Base-by-base conservation (phyloP, 1,140 invertebrate genomes). In the Lycorma delicatula region DNA sequence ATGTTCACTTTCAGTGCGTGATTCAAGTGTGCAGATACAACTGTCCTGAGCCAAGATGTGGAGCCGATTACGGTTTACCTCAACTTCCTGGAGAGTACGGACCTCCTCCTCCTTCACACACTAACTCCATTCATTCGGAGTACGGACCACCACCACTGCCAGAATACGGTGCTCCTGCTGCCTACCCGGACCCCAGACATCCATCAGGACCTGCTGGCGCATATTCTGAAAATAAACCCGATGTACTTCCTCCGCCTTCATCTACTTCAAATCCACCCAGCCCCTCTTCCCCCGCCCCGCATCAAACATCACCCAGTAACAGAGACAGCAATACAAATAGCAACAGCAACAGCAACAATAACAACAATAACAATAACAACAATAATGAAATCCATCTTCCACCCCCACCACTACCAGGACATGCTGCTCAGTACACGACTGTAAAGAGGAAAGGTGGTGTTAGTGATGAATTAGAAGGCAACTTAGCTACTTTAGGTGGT, bases 1-100 rank as follows among this genome's bases (percentile, higher is more conserved):
- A 95, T 68, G 91, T 96, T 1, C 92, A 94, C 78, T 96, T 96
- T 85, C 93, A 96, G 71, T 95, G 92, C 69, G 90, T 93, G 1
- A 95, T 96, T 63, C 92, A 96, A 77, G 91, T 95, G 1, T 96
- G 92, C 64, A 80, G 91, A 57, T 91, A 92, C 71, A 90, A 93
- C 68, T 95, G 92, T 68, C 91, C 91, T 1, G 91, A 93, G 64
- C 91, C 90, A 1, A 91, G 59, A 36, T 65, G 62, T 48, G 64
- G 61, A 20, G 53, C 46, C 18, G 62, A 63, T 48, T 63, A 57
- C 56, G 62, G 60, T 25, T 27, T 53, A 0, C 54, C 48, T n/a
- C 58, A 59, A 31, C 36, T 60, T 0, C 59, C 57, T 16, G 62
- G 59, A 11, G 56, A 55, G 11, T 59, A 60, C 12, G 55, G 59